A percentile compares a stretch with the other conserved stretches of the same genome.
Evolutionary conservation across 2,113 vertebrate species (phyloP).

Genomic region (Peromyscus maniculatus): DNA sequence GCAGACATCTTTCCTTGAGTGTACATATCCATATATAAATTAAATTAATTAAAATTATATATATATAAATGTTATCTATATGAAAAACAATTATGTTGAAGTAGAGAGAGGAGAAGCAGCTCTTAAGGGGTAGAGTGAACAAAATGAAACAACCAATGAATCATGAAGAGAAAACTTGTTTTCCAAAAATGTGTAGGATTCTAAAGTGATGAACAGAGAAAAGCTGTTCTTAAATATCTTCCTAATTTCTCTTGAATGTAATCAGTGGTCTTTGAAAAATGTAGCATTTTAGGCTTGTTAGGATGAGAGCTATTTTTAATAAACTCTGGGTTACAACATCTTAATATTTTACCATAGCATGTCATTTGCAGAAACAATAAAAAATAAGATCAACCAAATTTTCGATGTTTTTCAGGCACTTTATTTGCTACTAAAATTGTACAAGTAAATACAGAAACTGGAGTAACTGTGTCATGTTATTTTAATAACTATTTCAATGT

Average conservation of each 20-base stretch:
- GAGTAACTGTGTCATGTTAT: conserved; percentile 62
- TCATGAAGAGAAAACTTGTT: not conserved
- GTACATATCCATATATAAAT: not conserved
- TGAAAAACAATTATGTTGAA: not conserved
- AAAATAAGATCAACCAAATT: conserved; percentile 11
- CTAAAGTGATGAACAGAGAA: not conserved
- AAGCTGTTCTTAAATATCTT: not conserved
- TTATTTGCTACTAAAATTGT: conserved; percentile 73
- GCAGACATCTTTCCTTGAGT: not conserved
- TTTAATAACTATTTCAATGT: conserved; percentile 80
- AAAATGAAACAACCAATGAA: not conserved
- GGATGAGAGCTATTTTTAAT: conserved; percentile 31
- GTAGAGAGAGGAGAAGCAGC: not conserved
- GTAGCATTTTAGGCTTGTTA: not conserved
- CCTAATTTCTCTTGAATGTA: conserved; percentile 41
- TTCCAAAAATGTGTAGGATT: not conserved
- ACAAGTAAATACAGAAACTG: conserved; percentile 67
- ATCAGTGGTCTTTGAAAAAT: conserved; percentile 27
- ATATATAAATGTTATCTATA: not conserved
- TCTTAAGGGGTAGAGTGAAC: not conserved
- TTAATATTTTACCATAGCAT: conserved; percentile 46
- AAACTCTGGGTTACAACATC: conserved; percentile 42
- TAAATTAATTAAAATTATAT: not conserved
- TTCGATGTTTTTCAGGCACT: conserved; percentile 53
- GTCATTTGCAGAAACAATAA: conserved; percentile 55